A percentile compares a stretch with the other conserved stretches of the same genome.
phyloP scores from a whole-genome alignment of 2,888 invertebrate species.

The Spisula solida region DNA sequence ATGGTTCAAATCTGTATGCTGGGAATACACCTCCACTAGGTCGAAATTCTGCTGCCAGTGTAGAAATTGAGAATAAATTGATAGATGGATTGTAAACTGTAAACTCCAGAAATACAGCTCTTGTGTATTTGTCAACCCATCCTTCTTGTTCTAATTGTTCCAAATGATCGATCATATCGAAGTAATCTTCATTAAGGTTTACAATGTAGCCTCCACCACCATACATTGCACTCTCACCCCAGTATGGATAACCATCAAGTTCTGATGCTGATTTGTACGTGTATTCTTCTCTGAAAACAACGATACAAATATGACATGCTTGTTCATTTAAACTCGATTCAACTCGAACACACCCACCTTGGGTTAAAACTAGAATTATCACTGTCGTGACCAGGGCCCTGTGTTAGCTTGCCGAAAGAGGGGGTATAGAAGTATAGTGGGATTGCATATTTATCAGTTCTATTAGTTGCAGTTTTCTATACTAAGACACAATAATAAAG shows the following conservation, averaged over 20 bases:
- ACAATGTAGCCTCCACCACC: slow-evolving; percentile 89
- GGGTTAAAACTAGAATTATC: too few relatives aligned
- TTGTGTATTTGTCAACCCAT: slow-evolving; percentile 88
- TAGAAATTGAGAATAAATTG: slow-evolving; percentile 86
- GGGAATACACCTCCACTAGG: slow-evolving; percentile 84
- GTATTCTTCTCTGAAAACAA: slow-evolving; percentile 78
- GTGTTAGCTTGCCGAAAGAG: too few relatives aligned
- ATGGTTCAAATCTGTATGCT: slow-evolving; percentile 86
- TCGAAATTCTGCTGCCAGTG: slow-evolving; percentile 85
- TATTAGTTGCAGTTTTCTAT: too few relatives aligned
- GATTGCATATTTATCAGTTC: too few relatives aligned
- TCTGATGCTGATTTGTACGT: slow-evolving; percentile 83
- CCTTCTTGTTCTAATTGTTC: slow-evolving; percentile 84
- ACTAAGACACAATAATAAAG: too few relatives aligned
- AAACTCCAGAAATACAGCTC: slow-evolving; percentile 89
- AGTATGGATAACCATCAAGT: slow-evolving; percentile 88
- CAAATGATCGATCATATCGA: slow-evolving; percentile 83
- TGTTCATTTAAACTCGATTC: too few relatives aligned
- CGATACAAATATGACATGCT: background rate
- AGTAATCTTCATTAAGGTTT: slow-evolving; percentile 83
- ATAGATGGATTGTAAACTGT: slow-evolving; percentile 88
- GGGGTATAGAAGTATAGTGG: too few relatives aligned
- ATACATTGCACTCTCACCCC: slow-evolving; percentile 87
- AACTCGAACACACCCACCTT: too few relatives aligned
- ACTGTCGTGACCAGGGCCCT: too few relatives aligned